phyloP scores from a whole-genome alignment of 2,113 vertebrate species.

The Cynocephalus volans region DNA sequence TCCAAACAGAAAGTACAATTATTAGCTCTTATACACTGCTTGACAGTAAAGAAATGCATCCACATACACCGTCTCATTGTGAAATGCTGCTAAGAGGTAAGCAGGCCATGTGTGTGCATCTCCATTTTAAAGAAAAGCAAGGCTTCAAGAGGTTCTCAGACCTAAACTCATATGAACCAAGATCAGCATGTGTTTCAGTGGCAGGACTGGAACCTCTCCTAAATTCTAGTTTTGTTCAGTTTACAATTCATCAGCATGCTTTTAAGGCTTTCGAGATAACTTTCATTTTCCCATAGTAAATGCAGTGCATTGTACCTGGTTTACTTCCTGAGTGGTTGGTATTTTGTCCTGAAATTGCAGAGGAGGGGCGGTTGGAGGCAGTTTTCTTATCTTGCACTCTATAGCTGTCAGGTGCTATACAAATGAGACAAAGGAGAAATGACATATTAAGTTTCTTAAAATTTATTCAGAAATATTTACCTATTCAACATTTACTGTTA shows the following conservation, averaged over 20 bases:
- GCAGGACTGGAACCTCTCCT: background rate
- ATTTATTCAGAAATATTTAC: background rate
- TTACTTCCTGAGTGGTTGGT: constrained; percentile 86
- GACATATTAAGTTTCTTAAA: constrained; percentile 68
- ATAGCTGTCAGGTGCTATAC: constrained; percentile 89
- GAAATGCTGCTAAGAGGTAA: background rate
- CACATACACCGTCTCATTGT: background rate
- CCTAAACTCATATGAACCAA: background rate
- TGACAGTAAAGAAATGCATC: background rate
- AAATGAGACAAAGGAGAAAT: constrained; percentile 69
- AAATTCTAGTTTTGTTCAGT: background rate
- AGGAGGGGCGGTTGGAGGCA: constrained; percentile 82
- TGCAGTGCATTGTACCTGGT: constrained; percentile 86
- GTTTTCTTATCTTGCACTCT: constrained; percentile 92
- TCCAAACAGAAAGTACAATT: constrained; percentile 17
- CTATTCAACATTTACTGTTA: background rate
- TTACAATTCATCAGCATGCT: background rate
- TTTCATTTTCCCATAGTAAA: background rate
- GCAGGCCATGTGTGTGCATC: background rate
- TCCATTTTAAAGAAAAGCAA: constrained; percentile 40
- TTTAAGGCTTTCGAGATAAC: background rate
- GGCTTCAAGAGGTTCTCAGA: background rate
- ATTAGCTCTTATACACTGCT: background rate
- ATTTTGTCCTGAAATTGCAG: constrained; percentile 89
- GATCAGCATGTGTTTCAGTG: background rate